Evolutionary conservation across 2,888 invertebrate species (phyloP), one percentile per base, ranked within the genome.

Genomic region (Auanema sp.): DNA sequence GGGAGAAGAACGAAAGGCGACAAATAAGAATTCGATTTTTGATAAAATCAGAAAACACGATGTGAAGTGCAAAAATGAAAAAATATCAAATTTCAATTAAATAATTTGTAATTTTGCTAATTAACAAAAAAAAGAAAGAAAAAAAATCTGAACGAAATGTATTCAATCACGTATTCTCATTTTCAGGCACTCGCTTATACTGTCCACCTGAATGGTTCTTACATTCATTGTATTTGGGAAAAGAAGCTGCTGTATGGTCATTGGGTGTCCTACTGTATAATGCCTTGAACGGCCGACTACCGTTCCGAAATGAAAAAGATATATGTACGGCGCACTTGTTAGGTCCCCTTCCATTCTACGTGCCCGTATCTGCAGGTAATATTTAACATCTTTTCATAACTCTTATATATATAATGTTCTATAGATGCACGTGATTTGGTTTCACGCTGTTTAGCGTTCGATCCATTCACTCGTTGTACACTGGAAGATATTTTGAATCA

Each of bases 121-220:
- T 33, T 33, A 33, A n/a, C n/a, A n/a, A n/a, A n/a, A n/a, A n/a
- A n/a, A n/a, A n/a, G n/a, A n/a, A n/a, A n/a, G n/a, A n/a, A n/a
- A n/a, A n/a, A n/a, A n/a, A n/a, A n/a, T n/a, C n/a, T n/a, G n/a
- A n/a, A n/a, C n/a, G n/a, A n/a, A n/a, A n/a, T n/a, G n/a, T 33
- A 8, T 33, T 33, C 33, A 5, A 33, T 8, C 3, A 33, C 4
- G 33, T 33, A 33, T 33, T 33, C n/a, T n/a, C 10, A 6, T 12
- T 53, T 73, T 58, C 55, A 72, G 76, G 78, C 23, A 80, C 80
- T 16, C 69, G 79, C 6, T 66, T 80, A 42, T 81, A 81, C 60
- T 79, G 79, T 64, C 79, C 80, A 8, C 81, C 81, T 18, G 81
- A 81, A 67, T 81, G 80, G 80, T 82, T 81, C 65, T 67, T 79